Base-by-base conservation (phyloP, 1,140 invertebrate species). In the Drosophila sproati region DNA sequence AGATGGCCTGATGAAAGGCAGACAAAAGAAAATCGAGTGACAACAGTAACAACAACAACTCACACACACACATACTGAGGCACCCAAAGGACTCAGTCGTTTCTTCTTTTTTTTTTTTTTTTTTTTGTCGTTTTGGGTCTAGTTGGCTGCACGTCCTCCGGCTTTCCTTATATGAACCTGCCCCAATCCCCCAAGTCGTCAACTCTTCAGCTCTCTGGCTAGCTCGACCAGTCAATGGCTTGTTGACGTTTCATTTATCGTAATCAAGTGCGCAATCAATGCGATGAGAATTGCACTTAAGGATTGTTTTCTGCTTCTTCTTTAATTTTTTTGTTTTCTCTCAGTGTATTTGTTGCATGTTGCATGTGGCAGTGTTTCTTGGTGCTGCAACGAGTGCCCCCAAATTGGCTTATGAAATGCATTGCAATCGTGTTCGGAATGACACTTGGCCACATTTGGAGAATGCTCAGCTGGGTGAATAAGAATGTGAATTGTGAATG, bases 161-260 rank as follows among this genome's bases (percentile, higher is more conserved):
- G 32, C 32, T 51, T 50, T 34, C 60, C 34, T 50, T n/a, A 43
- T 43, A 43, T 28, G 7, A 10, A 5, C n/a, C 39, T 20, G 20
- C 20, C 20, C 20, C 20, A 20, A 20, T 20, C 1, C 39, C 35
- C 8, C 31, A 3, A 4, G 5, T 8, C 20, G 20, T 10, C 10
- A 12, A 35, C 12, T 5, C 41, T 10, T 10, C 28, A 39, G 10
- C 29, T 28, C n/a, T 4, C 45, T 31, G 12, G 20, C n/a, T 48
- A 61, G 56, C 62, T 56, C 77, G 61, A 56, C 70, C 41, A 52
- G 32, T 56, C 52, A 41, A 32, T 31, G 45, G 77, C 80, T 83
- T 88, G 83, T 88, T 88, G 83, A 88, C 83, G 83, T 88, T 88
- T 88, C 83, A 88, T 88, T 88, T 88, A 88, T 88, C 83, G 83